Conservation (phyloP, 2,797 vertebrate genomes). For the Morus bassanus region DNA sequence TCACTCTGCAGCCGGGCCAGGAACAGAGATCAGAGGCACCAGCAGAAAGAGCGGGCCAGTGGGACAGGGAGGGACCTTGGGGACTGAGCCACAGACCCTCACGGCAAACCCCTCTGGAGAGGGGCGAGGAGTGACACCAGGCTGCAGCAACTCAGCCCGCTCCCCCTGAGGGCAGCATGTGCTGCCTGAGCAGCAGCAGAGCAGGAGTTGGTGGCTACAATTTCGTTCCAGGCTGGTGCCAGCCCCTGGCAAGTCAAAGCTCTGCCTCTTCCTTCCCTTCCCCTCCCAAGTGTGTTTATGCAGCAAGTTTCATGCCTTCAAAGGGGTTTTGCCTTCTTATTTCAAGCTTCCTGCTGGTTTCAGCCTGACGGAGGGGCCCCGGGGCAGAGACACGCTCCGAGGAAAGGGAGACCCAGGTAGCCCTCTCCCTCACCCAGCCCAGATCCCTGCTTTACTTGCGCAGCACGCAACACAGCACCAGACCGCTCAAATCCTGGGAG, state of each 20-base stretch:
- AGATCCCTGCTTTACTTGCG: accelerated
- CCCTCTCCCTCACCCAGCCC: neutral
- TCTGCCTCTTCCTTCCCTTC: neutral
- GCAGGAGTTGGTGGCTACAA: neutral
- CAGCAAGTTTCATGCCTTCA: neutral
- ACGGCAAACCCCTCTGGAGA: neutral
- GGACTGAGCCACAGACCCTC: neutral
- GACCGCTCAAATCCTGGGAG: neutral
- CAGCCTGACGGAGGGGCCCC: accelerated
- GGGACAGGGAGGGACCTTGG: accelerated
- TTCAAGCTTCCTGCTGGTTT: neutral
- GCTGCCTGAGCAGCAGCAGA: neutral
- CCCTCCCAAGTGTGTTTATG: neutral
- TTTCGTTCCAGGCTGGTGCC: neutral
- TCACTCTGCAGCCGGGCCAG: neutral
- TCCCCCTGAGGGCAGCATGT: neutral
- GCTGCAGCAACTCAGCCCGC: neutral
- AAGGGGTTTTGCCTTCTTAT: neutral
- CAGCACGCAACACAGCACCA: neutral
- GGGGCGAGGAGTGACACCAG: neutral
- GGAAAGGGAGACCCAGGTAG: neutral
- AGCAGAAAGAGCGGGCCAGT: neutral
- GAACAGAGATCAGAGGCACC: no score
- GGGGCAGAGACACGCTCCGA: neutral
- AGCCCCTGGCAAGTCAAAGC: neutral